Percentiles rank a stretch among this genome's conserved stretches.
Evolutionary conservation across 1,140 invertebrate genomes (phyloP).

Genomic region (Dendrolimus kikuchii): DNA sequence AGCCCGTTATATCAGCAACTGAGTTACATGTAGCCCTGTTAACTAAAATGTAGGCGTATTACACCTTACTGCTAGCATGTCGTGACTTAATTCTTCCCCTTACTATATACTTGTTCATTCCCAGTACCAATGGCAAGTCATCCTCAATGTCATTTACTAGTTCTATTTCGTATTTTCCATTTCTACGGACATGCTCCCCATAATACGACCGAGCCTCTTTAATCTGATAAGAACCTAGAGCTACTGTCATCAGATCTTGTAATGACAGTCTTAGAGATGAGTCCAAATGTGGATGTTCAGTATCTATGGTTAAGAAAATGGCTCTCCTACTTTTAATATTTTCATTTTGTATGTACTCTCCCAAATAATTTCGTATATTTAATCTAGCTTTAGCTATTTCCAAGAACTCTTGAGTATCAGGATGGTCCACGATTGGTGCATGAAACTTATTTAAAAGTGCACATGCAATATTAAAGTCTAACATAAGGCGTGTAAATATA

Average conservation of each 20-base stretch:
- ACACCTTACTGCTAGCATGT: conserved; percentile 2
- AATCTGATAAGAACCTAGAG: neutral
- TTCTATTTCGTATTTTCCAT: conserved; percentile 3
- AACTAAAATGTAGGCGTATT: conserved; percentile 4
- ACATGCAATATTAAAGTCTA: no score
- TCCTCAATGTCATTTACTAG: conserved; percentile 5
- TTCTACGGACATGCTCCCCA: conserved; percentile 5
- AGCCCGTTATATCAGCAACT: neutral
- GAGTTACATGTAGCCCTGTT: neutral
- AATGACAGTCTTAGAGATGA: neutral
- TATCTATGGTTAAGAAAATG: conserved; percentile 1
- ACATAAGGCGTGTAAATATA: no score
- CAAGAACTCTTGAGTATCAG: no score
- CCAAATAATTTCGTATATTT: no score
- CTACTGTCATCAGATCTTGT: neutral
- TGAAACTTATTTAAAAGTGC: no score
- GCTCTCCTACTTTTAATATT: conserved; percentile 7
- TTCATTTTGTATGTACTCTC: no score
- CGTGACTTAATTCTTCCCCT: conserved; percentile 7
- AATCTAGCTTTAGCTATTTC: no score
- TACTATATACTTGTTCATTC: conserved; percentile 6
- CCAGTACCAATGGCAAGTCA: conserved; percentile 3
- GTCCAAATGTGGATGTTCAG: conserved; percentile 5
- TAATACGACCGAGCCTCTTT: conserved; percentile 5
- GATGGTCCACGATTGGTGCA: no score